Base-by-base conservation (phyloP, 2,797 vertebrate species). In the Tragelaphus oryx region DNA sequence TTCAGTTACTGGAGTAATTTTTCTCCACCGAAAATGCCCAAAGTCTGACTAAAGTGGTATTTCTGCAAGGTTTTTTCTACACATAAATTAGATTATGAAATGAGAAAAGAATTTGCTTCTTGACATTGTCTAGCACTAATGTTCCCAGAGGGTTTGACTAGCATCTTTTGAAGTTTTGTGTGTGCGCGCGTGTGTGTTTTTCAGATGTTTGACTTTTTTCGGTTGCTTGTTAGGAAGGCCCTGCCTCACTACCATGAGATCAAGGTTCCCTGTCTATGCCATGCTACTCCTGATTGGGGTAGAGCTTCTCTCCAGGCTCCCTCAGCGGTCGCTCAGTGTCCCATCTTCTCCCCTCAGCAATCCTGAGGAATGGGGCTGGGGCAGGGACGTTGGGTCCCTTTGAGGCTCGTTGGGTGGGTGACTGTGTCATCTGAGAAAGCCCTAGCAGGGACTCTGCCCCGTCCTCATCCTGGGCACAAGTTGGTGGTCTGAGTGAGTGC, bases 31-130 rank as follows among this genome's bases (percentile, higher is more conserved):
- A 48, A 37, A 60, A 57, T 95, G 50, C n/a, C 59, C 54, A 54
- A 12, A 59, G 20, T 33, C 80, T 86, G 62, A 78, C n/a, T 26
- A 46, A 28, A 14, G 17, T 37, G 59, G 41, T 30, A 30, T 60
- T 87, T 83, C 89, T 93, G 54, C 59, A 87, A 37, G 78, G n/a
- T 28, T 44, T 78, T 81, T 92, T 80, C 68, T 93, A 57, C 26
- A 44, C 6, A 37, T 65, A 54, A 95, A 50, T 90, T 83, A 87
- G 28, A 85, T 91, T 65, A 95, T 78, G 50, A 94, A 86, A 82
- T 48, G 62, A 52, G 44, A 81, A 52, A 89, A 41, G 22, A 83
- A 90, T 82, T 84, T 78, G 20, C 52, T 57, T 89, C 48, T 78
- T 52, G 52, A 82, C 5, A 16, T 37, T 50, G n/a, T 52, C 48